A percentile compares a stretch with the other conserved stretches of the same genome.
Evolutionary conservation across 2,113 vertebrate species (phyloP).

Genomic region (Microcebus griseorufus): DNA sequence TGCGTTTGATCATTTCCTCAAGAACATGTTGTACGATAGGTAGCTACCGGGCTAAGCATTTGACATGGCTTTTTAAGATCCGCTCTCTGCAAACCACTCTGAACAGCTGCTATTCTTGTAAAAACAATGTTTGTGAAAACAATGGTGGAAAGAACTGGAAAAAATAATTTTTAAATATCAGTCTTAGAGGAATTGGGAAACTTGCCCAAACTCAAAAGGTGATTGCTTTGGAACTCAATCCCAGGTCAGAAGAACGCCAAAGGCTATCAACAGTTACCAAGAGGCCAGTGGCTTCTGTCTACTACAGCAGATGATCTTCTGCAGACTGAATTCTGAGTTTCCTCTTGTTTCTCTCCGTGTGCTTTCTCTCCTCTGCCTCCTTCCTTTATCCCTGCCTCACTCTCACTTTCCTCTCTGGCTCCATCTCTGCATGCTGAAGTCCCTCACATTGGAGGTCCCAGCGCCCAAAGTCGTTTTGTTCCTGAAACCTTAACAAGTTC

Average conservation of each 20-base stretch:
- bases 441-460: not conserved
- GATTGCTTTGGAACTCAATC: not conserved
- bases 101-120: not conserved
- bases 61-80: too few relatives aligned
- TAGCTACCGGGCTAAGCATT: not conserved
- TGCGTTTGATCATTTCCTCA: not conserved
- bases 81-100: too few relatives aligned
- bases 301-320: rapidly evolving
- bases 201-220: not conserved
- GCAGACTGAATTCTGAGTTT: not conserved
- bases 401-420: not conserved
- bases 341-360: rapidly evolving
- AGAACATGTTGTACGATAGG: not conserved
- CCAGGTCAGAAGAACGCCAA: not conserved
- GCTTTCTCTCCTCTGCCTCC: too few relatives aligned
- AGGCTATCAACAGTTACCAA: not conserved
- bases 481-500: not conserved
- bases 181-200: not conserved
- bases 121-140: not conserved
- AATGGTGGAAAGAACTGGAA: not conserved
- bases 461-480: not conserved
- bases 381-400: not conserved
- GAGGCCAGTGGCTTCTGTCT: not conserved
- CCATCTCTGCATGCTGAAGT: not conserved
- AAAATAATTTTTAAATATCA: not conserved